phyloP scores from a whole-genome alignment of 2,113 vertebrate species.

The Theristicus caerulescens region DNA sequence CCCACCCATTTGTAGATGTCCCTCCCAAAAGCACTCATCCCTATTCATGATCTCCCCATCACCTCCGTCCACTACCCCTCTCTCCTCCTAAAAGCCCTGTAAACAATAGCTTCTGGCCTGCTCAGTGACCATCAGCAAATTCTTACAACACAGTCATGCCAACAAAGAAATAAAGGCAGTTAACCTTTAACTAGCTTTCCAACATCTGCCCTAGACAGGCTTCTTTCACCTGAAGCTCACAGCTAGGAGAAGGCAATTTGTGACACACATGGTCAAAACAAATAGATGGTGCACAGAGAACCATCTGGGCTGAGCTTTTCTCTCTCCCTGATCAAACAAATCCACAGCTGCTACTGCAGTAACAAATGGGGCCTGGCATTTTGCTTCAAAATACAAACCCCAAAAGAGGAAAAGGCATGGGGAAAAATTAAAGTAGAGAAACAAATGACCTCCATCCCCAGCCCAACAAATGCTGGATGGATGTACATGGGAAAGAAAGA shows the following conservation, averaged over 20 bases:
- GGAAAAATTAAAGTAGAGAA: background rate
- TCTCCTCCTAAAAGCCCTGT: background rate
- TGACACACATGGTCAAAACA: conserved; percentile 1
- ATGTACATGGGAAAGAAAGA: background rate
- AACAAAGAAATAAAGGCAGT: background rate
- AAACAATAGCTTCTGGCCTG: background rate
- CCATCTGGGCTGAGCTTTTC: conserved; percentile 47
- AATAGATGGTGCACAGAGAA: background rate
- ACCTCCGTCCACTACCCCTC: background rate
- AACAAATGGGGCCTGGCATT: background rate
- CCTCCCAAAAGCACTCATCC: background rate
- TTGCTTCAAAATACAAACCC: background rate
- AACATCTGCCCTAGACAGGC: background rate
- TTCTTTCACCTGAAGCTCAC: background rate
- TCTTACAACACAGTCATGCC: background rate
- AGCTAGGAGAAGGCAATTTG: background rate
- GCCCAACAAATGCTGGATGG: background rate
- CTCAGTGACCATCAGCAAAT: background rate
- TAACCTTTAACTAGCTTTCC: conserved; percentile 42
- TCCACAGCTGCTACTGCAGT: background rate
- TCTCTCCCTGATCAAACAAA: conserved; percentile 36
- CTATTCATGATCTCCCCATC: background rate
- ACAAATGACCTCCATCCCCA: background rate
- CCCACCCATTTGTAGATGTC: background rate
- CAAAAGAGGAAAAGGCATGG: background rate